Conservation (phyloP, 1,140 invertebrate genomes). For the Vollenhovia emeryi region DNA sequence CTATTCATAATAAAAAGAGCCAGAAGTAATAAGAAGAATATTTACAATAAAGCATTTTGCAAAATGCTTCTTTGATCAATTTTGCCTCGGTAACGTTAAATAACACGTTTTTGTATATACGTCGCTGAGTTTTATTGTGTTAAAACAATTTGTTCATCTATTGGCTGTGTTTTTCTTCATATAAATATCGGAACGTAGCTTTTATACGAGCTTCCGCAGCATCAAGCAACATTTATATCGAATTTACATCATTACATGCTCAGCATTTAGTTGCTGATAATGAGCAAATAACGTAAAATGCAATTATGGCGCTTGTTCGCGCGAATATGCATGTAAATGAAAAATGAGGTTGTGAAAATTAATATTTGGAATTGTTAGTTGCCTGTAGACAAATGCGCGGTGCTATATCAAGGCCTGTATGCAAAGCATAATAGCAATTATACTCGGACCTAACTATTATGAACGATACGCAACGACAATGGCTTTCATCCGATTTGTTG, state of each 20-base stretch:
- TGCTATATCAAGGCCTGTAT: background rate
- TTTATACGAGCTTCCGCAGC: background rate
- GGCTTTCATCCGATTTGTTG: background rate
- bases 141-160: background rate
- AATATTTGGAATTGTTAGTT: background rate
- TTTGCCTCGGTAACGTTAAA: background rate
- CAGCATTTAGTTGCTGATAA: background rate
- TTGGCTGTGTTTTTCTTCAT: background rate
- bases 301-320: background rate
- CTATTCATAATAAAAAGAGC: constrained; percentile 2
- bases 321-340: background rate
- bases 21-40: background rate
- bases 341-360: background rate
- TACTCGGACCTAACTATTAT: background rate
- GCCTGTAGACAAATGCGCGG: background rate
- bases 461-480: background rate
- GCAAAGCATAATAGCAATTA: constrained; percentile 12
- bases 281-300: background rate
- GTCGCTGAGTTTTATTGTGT: background rate
- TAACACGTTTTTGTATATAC: background rate
- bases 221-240: background rate
- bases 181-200: background rate
- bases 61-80: background rate
- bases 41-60: background rate
- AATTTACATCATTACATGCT: background rate